A percentile compares a stretch with the other conserved stretches of the same genome.
Evolutionary conservation across 2,797 vertebrate species (phyloP).

Genomic region (Melanotaenia pygmaea): DNA sequence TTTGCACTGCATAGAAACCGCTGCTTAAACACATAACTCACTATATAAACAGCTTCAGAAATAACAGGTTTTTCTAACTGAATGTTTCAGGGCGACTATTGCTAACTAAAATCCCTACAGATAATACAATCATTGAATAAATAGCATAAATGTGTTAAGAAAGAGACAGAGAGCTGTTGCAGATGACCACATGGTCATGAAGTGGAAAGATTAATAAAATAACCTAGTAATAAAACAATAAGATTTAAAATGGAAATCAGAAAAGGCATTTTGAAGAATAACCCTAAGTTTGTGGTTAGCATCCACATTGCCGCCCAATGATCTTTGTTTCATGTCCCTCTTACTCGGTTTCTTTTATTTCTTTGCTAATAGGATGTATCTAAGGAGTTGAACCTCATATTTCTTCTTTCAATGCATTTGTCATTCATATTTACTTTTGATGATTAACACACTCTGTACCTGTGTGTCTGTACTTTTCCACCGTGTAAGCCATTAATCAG

Average conservation of each 20-base stretch:
- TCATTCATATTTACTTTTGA: too few relatives aligned
- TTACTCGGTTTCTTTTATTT: neutral
- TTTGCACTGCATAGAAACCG: slow-evolving; percentile 34
- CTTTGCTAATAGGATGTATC: neutral
- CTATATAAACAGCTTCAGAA: slow-evolving; percentile 45
- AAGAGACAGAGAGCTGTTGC: neutral
- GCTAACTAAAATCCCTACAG: slow-evolving; percentile 18
- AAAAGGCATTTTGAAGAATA: neutral
- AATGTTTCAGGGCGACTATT: slow-evolving; percentile 12
- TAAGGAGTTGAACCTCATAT: too few relatives aligned
- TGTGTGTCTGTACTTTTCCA: too few relatives aligned
- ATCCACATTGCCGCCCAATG: neutral
- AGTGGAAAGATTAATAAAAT: neutral
- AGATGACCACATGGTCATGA: neutral
- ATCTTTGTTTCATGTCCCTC: neutral
- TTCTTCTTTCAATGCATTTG: too few relatives aligned
- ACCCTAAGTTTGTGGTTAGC: neutral
- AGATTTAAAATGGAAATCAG: neutral
- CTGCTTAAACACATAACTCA: slow-evolving; percentile 45
- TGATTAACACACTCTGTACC: too few relatives aligned
- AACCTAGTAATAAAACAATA: neutral
- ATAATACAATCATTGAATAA: slow-evolving; percentile 27
- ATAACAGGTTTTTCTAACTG: slow-evolving; percentile 28
- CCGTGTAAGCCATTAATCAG: too few relatives aligned
- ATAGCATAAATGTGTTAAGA: slow-evolving; percentile 5